phyloP scores from a whole-genome alignment of 2,113 vertebrate species.

The Xiphophorus couchianus region DNA sequence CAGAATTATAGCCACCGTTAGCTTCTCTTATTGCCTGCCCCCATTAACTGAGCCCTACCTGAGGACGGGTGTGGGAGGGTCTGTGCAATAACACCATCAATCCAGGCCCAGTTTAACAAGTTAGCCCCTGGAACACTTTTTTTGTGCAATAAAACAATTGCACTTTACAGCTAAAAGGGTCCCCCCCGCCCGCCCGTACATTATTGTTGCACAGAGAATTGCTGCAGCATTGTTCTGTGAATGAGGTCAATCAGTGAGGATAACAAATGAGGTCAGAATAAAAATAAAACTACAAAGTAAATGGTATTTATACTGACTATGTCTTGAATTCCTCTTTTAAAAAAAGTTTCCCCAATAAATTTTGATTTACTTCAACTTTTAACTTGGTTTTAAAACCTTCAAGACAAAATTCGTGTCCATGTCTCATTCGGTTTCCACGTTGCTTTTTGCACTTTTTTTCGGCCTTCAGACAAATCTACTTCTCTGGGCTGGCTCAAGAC shows the following conservation, averaged over 20 bases:
- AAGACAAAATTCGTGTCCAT: background rate
- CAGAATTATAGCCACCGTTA: constrained; percentile 71
- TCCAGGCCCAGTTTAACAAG: constrained; percentile 45
- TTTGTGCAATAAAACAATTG: constrained; percentile 22
- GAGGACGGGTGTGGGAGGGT: constrained; percentile 48
- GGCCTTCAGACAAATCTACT: too few relatives aligned
- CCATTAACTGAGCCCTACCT: constrained; percentile 67
- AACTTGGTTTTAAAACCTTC: background rate
- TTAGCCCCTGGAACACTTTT: constrained; percentile 34
- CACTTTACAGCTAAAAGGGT: background rate
- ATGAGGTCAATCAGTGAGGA: background rate
- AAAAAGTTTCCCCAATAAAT: background rate
- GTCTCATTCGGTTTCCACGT: too few relatives aligned
- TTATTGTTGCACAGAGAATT: constrained; percentile 12
- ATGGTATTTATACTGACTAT: background rate
- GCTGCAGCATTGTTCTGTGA: background rate
- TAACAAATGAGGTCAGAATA: background rate
- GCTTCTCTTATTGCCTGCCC: constrained; percentile 62
- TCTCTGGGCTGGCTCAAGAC: too few relatives aligned
- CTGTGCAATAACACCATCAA: constrained; percentile 61
- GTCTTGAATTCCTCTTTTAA: too few relatives aligned
- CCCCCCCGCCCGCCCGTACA: too few relatives aligned
- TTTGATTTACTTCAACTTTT: background rate
- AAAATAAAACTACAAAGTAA: background rate
- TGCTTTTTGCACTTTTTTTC: too few relatives aligned